Evolutionary conservation across 2,797 vertebrate species (phyloP), one percentile per base, ranked within the genome.

Genomic region (Melopsittacus undulatus): DNA sequence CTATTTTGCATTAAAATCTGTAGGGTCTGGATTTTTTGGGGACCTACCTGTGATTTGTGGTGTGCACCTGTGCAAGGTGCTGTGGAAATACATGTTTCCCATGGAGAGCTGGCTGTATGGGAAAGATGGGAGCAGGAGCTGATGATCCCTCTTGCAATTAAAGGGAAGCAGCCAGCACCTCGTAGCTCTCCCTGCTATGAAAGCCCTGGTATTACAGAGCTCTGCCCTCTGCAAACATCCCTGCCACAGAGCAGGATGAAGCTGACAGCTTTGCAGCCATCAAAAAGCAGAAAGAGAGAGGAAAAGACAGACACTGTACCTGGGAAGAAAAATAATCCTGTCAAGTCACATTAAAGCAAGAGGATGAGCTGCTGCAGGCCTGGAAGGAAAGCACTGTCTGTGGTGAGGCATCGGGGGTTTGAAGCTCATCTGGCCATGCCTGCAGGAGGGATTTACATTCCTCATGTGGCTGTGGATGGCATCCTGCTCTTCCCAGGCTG

Each of bases 281-380:
- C 91, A 83, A 62, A 89, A 83, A 34, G 23, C 57, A 68, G 82
- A 34, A 36, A 30, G 56, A 52, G 82, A 83, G 69, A 9, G 5
- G 82, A 83, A 36, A 80, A 80, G 89, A 86, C 92, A 91, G 75
- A 16, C 36, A 42, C 26, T 19, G 40, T 56, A 94, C 91, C 89
- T 94, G 85, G 43, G 43, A 27, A 46, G 70, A 64, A 32, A n/a
- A 23, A 54, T 3, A 79, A 40, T 51, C 51, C 17, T 24, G 85
- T 87, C 95, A 88, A 59, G 64, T 94, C 51, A 9, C 3, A 11
- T 86, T 88, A 94, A 64, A 86, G 79, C 59, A 32, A 45, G 69
- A 62, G 34, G 61, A 36, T 42, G 32, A 16, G 45, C 68, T 81
- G 62, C 87, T 67, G 79, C 29, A 30, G 66, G 87, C 52, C 83